These are phyloP conservation scores for Diarsia brunnea DNA, from an alignment of 2,888 invertebrate species.

Conservation along the genomic window DNA sequence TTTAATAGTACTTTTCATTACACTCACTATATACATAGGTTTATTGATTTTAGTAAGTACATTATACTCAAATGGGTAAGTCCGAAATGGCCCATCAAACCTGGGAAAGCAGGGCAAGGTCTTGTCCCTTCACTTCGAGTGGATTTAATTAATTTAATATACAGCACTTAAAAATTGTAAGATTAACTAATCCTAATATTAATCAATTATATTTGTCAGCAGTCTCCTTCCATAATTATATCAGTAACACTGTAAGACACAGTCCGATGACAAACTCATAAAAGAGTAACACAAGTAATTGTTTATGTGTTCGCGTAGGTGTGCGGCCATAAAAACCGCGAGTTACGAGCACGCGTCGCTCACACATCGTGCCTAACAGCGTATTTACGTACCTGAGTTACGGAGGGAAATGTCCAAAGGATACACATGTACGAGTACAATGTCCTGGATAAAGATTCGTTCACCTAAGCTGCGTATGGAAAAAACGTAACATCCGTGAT, in stretches of 20 bases:
- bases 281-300: conserved; percentile 64
- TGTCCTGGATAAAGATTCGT: conserved; percentile 13
- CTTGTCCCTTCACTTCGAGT: too few species aligned
- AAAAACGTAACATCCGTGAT: not conserved
- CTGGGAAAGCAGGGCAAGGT: too few species aligned
- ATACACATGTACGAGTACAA: conserved; percentile 51
- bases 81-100: too few species aligned
- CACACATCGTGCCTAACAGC: conserved; percentile 61
- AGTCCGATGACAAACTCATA: conserved; percentile 45
- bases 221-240: conserved; percentile 1
- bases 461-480: not conserved
- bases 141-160: too few species aligned
- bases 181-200: too few species aligned
- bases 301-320: conserved; percentile 69
- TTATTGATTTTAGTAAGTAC: not conserved
- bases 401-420: conserved; percentile 46
- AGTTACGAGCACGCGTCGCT: conserved; percentile 67
- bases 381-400: conserved; percentile 73
- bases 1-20: not conserved
- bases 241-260: conserved; percentile 42
- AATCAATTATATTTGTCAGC: not conserved
- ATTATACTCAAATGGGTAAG: not conserved
- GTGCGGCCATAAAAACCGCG: conserved; percentile 70
- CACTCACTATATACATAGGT: not conserved
- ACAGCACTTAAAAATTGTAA: too few species aligned